Evolutionary conservation across 2,888 invertebrate species (phyloP), one percentile per base, ranked within the genome.

Genomic region (Drosophila subsilvestris): DNA sequence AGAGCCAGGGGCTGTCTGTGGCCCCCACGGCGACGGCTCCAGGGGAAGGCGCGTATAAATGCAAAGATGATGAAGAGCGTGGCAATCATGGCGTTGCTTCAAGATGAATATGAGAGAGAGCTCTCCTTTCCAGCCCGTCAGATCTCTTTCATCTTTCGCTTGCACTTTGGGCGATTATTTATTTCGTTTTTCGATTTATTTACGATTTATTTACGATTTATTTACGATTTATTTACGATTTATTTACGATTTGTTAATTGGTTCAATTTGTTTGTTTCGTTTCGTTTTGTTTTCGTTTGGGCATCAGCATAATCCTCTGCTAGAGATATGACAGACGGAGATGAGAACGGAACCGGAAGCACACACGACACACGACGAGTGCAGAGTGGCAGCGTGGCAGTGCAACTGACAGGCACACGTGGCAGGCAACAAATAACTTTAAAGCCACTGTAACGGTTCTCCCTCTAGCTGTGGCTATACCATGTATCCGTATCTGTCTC

Each of bases 1-100:
- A 83, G 55, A 29, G 89, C 76, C 60, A 75, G 56, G 18, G 61
- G 84, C 9, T 69, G 71, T 7, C 37, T 6, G 37, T 37, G 37
- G 12, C 62, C 73, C 17, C 60, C 62, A 3, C 74, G 71, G n/a
- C 86, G 87, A 29, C 91, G 85, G 57, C 89, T 89, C 92, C 92
- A 92, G 82, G 90, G 91, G 74, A 92, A 90, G 79, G 92, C 91
- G 79, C 92, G 91, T 82, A 92, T 89, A 89, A 92, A 91, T 89
- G 91, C 90, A 86, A 91, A 91, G 68, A 92, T 88, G 72, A 92
- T 90, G 78, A 92, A 92, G 74, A 92, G 83, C 70, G 92, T 92
- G 84, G 92, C 92, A 89, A 92, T 92, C 92, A 92, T 90, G 55
- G 25, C 45, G 22, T 49, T 37, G 51, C 44, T 51, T 45, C 29